Percentiles rank a stretch among this genome's conserved stretches.
phyloP scores from a whole-genome alignment of 2,888 invertebrate genomes.

The Euplagia quadripunctaria region DNA sequence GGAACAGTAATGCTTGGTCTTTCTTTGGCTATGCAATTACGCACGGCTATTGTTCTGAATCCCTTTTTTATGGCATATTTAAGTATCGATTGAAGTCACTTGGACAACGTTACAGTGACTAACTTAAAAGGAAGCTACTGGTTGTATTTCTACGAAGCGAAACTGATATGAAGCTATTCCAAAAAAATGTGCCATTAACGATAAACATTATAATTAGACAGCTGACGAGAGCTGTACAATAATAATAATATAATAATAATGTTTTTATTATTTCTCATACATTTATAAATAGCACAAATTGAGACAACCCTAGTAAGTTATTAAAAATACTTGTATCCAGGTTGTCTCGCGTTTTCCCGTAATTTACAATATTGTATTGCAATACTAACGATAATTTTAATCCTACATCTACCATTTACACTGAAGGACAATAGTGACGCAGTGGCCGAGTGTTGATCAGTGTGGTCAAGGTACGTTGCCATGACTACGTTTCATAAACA shows the following conservation, averaged over 20 bases:
- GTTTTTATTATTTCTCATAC: too few relatives aligned
- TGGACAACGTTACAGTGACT: constrained; percentile 12
- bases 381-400: neutral
- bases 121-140: constrained; percentile 8
- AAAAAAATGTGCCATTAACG: neutral
- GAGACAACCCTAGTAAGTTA: too few relatives aligned
- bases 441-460: neutral
- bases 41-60: constrained; percentile 36
- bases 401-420: neutral
- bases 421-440: neutral
- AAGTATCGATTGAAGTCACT: constrained; percentile 15
- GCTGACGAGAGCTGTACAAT: neutral
- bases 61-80: constrained; percentile 23
- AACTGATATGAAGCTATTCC: neutral
- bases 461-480: neutral
- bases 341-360: too few relatives aligned
- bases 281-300: too few relatives aligned
- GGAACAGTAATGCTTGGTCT: constrained; percentile 21
- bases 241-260: too few relatives aligned
- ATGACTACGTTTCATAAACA: neutral
- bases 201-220: neutral
- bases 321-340: too few relatives aligned
- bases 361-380: too few relatives aligned
- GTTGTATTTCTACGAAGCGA: neutral
- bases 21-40: constrained; percentile 29